Evolutionary conservation across 2,113 vertebrate species (phyloP).

Genomic region (Hyperoodon ampullatus): DNA sequence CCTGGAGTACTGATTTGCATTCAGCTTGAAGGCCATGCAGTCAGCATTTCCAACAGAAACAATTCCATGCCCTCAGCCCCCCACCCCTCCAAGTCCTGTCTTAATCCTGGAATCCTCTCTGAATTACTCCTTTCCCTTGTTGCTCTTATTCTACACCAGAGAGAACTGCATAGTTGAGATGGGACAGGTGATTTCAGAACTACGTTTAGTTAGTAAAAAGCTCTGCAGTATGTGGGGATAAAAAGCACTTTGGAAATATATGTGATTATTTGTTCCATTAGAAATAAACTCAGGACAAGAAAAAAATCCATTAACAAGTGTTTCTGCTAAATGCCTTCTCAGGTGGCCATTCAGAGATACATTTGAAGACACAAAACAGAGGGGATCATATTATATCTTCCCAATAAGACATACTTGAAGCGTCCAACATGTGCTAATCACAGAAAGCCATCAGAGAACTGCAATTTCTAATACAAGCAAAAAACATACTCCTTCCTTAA

Average conservation of each 20-base stretch:
- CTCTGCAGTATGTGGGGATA: background rate
- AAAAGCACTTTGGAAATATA: conserved; percentile 67
- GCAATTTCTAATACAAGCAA: conserved; percentile 22
- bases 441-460: conserved; percentile 24
- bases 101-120: background rate
- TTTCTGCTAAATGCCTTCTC: conserved; percentile 65
- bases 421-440: conserved; percentile 61
- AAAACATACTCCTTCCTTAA: conserved; percentile 49
- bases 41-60: background rate
- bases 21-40: background rate
- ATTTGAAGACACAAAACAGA: conserved; percentile 54
- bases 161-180: background rate
- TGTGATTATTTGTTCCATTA: conserved; percentile 61
- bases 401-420: conserved; percentile 58
- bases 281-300: conserved; percentile 62
- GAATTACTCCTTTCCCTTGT: background rate
- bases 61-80: fast-evolving
- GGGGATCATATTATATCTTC: conserved; percentile 51
- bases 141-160: background rate
- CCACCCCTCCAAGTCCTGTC: background rate
- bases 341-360: conserved; percentile 58
- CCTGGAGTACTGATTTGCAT: background rate
- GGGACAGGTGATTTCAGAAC: background rate
- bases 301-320: conserved; percentile 69
- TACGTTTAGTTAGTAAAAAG: background rate